Evolutionary conservation across 2,888 invertebrate genomes (phyloP).

Genomic region (Andrena marginata): DNA sequence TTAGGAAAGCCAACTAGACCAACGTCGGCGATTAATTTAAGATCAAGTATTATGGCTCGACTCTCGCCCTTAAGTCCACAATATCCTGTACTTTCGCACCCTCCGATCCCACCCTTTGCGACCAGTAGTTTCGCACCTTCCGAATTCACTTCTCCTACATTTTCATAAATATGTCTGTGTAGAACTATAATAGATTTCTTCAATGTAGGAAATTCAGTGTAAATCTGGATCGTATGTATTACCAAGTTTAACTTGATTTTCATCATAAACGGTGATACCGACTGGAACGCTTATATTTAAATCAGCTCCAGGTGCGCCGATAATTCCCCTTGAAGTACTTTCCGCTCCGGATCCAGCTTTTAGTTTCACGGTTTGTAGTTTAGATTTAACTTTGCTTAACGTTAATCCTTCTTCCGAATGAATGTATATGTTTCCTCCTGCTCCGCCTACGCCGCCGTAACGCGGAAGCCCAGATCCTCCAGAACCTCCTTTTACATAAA

Average conservation of each 20-base stretch:
- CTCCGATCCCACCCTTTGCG: conserved; percentile 94
- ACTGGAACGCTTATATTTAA: conserved; percentile 91
- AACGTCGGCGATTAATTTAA: conserved; percentile 97
- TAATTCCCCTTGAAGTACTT: conserved; percentile 90
- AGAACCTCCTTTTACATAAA: conserved; percentile 93
- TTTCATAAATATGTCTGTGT: not conserved
- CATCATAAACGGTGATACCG: conserved; percentile 91
- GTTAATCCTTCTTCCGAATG: conserved; percentile 88
- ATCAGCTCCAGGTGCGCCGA: conserved; percentile 91
- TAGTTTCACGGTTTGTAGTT: conserved; percentile 87
- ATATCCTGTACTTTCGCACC: conserved; percentile 91
- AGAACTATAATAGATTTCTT: not conserved
- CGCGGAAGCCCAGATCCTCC: conserved; percentile 93
- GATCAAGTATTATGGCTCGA: conserved; percentile 91
- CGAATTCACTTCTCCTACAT: conserved; percentile 90
- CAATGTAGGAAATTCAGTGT: conserved; percentile 19
- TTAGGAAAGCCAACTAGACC: conserved; percentile 98
- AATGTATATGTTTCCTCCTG: conserved; percentile 94
- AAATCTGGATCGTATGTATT: conserved; percentile 54
- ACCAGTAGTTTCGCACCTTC: conserved; percentile 89
- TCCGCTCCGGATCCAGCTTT: conserved; percentile 90
- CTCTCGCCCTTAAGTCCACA: conserved; percentile 91
- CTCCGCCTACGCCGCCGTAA: conserved; percentile 96
- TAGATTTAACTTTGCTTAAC: conserved; percentile 86
- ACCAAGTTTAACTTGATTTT: conserved; percentile 89